Base-by-base conservation (phyloP, 2,113 vertebrate genomes). In the Tetrax tetrax region DNA sequence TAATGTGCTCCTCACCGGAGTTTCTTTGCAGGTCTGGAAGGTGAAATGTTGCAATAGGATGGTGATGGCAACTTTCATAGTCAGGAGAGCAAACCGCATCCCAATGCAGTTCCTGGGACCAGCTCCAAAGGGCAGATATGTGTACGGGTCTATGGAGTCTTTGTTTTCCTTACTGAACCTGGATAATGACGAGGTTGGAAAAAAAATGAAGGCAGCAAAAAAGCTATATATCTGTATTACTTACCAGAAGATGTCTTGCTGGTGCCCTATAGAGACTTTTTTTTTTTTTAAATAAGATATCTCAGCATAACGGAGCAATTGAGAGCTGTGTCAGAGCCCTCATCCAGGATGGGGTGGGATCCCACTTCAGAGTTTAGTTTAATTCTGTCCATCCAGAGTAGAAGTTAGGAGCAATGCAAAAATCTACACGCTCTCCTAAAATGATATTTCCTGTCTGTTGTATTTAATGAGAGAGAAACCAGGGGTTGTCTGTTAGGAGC, bases 81-180 rank as follows among this genome's bases (percentile, higher is more conserved):
- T 56, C 72, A 99, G 66, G 54, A 98, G 76, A 47, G 98, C 98
- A 95, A 98, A 99, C 31, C 98, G 94, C 98, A 98, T 99, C 56
- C 98, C 98, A 4, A 99, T 96, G 95, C 99, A 99, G 94, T 99
- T 99, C 74, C 98, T 97, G 25, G 99, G 99, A 1, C 99, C 98
- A 4, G 96, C 87, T 35, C 99, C 99, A 10, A 99, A 99, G 48
- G 99, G 98, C 97, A 99, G 91, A 89, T 98, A 99, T 0, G 60
- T 66, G 19, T 98, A 98, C 0, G 97, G 98, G 53, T 98, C 97
- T 5, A 98, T 91, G 18, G 41, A 10, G 0, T 98, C 97, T 59
- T 97, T 98, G 95, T 98, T 98, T 59, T 98, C 98, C 83, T 98
- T 98, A 59, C 95, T 98, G 96, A 99, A 99, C 95, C 99, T 99